Conservation (phyloP, 1,140 invertebrate genomes). For the Andrena cerasifolii region DNA sequence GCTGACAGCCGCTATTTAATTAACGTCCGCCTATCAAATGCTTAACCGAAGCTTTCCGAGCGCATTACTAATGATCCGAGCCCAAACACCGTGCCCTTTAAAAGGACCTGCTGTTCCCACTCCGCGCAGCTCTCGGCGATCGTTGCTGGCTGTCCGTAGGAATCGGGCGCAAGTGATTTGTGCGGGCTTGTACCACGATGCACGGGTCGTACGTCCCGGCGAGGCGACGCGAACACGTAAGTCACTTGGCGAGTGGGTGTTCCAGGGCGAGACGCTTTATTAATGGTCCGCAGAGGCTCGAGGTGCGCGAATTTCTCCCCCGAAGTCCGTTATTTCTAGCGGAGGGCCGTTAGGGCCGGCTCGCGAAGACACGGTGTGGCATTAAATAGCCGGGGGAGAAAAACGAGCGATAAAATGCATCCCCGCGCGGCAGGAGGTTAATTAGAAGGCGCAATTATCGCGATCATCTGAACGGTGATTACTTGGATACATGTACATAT, state of each 20-base stretch:
- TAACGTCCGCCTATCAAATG: no score
- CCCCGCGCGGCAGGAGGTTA: constrained; percentile 3
- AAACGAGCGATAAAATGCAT: not conserved
- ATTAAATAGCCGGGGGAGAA: not conserved
- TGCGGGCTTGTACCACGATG: constrained; percentile 19
- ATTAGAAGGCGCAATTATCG: constrained; percentile 46
- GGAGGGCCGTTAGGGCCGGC: constrained; percentile 6
- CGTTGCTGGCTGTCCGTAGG: not conserved
- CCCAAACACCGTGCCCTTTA: no score
- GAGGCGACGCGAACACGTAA: constrained; percentile 41
- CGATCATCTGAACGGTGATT: constrained; percentile 34
- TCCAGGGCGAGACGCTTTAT: constrained; percentile 52
- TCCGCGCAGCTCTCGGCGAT: no score
- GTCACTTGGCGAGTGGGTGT: constrained; percentile 39
- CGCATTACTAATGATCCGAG: no score
- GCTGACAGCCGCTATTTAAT: no score
- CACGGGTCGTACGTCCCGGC: constrained; percentile 17
- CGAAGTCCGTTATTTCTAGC: constrained; percentile 62
- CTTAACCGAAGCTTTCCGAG: no score
- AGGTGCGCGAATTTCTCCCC: constrained; percentile 61
- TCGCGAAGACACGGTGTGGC: not conserved
- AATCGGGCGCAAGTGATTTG: not conserved
- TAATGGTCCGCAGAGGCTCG: constrained; percentile 62
- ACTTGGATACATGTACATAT: not conserved
- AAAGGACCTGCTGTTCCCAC: no score